Percentiles rank a stretch among this genome's conserved stretches.
These are phyloP conservation scores for Apostichopus californicus DNA, from an alignment of 35 echinoderm and acorn worm genomes.

Conservation along the genomic window DNA sequence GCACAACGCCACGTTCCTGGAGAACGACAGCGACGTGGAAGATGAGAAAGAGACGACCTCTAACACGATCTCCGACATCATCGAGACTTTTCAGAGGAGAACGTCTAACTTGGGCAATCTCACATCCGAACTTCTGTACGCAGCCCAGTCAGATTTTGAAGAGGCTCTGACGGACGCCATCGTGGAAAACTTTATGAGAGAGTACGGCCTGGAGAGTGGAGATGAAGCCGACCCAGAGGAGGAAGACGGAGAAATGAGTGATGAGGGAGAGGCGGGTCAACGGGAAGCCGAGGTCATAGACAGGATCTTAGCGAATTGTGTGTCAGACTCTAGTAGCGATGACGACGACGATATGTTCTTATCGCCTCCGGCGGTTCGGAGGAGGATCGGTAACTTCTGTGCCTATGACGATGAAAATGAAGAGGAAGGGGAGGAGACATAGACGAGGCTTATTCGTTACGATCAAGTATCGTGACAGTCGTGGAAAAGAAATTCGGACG, in stretches of 20 bases:
- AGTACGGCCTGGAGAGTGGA: background rate
- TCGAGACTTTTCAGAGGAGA: slow-evolving; percentile 41
- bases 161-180: slow-evolving; percentile 25
- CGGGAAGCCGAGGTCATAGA: slow-evolving; percentile 42
- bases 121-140: slow-evolving; percentile 9
- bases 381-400: slow-evolving; percentile 33
- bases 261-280: slow-evolving; percentile 11
- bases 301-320: slow-evolving; percentile 47
- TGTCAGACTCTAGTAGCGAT: slow-evolving; percentile 29
- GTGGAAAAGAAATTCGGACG: no score
- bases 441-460: background rate
- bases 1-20: slow-evolving; percentile 34
- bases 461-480: no score
- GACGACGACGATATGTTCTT: slow-evolving; percentile 51
- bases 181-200: slow-evolving; percentile 36
- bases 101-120: slow-evolving; percentile 19
- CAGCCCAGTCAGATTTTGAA: slow-evolving; percentile 36
- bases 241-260: background rate
- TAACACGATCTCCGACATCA: slow-evolving; percentile 4
- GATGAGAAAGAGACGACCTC: slow-evolving; percentile 18
- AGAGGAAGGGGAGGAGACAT: slow-evolving; percentile 8
- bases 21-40: slow-evolving; percentile 51
- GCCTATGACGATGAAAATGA: background rate
- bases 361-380: slow-evolving; percentile 24
- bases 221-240: background rate